phyloP scores from a whole-genome alignment of 2,888 invertebrate species.

The Pycnomerus fuliginosus region DNA sequence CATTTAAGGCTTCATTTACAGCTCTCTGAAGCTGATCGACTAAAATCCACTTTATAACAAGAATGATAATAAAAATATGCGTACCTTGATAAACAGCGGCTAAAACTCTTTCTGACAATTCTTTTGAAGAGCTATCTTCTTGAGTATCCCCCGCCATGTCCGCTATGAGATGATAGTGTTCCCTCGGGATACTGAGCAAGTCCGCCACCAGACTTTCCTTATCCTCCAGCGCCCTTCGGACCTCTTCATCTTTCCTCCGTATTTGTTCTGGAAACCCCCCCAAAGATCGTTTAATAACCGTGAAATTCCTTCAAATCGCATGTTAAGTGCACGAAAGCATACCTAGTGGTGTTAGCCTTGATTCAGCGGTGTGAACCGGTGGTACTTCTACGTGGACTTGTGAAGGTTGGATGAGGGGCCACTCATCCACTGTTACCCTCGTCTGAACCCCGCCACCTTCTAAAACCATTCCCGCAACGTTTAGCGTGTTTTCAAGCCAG shows the following conservation, averaged over 20 bases:
- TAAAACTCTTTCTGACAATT: conserved; percentile 68
- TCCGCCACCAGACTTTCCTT: conserved; percentile 75
- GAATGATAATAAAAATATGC: conserved; percentile 4
- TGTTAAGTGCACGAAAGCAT: conserved; percentile 34
- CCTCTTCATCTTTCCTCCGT: conserved; percentile 69
- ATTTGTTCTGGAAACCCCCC: conserved; percentile 61
- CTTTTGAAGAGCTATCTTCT: conserved; percentile 46
- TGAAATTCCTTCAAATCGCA: not conserved
- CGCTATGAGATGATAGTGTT: conserved; percentile 67
- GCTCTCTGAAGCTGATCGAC: conserved; percentile 59
- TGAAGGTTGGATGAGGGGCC: conserved; percentile 67
- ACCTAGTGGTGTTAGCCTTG: conserved; percentile 77
- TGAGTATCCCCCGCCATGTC: conserved; percentile 66
- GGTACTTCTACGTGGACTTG: conserved; percentile 73
- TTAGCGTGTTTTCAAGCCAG: conserved; percentile 13
- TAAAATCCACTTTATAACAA: conserved; percentile 32
- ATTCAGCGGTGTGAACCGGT: conserved; percentile 73
- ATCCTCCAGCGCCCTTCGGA: conserved; percentile 68
- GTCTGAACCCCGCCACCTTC: conserved; percentile 53
- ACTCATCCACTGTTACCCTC: conserved; percentile 60
- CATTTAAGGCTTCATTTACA: conserved; percentile 59
- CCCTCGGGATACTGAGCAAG: conserved; percentile 71
- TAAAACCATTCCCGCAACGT: conserved; percentile 25
- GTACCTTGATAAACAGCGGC: conserved; percentile 64
- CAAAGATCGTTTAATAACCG: not conserved